Base-by-base conservation (phyloP, 2,797 vertebrate genomes). In the Sitta carolinensis region DNA sequence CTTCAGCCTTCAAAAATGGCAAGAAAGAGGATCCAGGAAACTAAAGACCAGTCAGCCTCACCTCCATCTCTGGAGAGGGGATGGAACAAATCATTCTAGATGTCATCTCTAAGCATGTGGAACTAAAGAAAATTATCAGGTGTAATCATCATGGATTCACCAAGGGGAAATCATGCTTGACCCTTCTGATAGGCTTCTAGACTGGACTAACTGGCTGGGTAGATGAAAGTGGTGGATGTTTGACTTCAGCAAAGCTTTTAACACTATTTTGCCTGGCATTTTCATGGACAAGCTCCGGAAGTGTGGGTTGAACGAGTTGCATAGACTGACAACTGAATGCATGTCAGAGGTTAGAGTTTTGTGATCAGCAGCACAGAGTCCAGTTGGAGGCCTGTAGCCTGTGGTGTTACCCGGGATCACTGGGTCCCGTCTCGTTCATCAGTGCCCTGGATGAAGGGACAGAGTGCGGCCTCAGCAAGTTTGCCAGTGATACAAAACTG, bases 401-500 rank as follows among this genome's bases (percentile, higher is more conserved):
- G 25, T 73, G 59, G 16, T 40, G 25, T 26, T 42, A 25, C 16
- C 20, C 11, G 16, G 30, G 30, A 11, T 7, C 36, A 16, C 42
- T 48, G 42, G 9, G 6, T 34, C n/a, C 50, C 0, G 0, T 23
- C 51, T 42, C 0, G 0, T 30, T 57, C 25, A 42, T 26, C 26
- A 30, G 20, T 30, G 59, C 51, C 26, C 59, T 64, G 69, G 16
- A 25, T 55, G 51, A 55, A 64, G 42, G 51, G 51, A 34, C 51
- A 42, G 69, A 58, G 26, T 10, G 15, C 36, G 66, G 61, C 14
- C 36, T 36, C 52, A 43, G 81, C 17, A 51, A 10, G 22, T 58
- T 74, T 74, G 21, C 17, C 2, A 4, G 13, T 27, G 2, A 17
- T 36, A 16, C 17, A 58, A 10, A 66, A 18, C 17, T 74, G 26